A percentile compares a stretch with the other conserved stretches of the same genome.
Conservation (phyloP, 2,113 vertebrate genomes). For the Morphnarchus princeps region DNA sequence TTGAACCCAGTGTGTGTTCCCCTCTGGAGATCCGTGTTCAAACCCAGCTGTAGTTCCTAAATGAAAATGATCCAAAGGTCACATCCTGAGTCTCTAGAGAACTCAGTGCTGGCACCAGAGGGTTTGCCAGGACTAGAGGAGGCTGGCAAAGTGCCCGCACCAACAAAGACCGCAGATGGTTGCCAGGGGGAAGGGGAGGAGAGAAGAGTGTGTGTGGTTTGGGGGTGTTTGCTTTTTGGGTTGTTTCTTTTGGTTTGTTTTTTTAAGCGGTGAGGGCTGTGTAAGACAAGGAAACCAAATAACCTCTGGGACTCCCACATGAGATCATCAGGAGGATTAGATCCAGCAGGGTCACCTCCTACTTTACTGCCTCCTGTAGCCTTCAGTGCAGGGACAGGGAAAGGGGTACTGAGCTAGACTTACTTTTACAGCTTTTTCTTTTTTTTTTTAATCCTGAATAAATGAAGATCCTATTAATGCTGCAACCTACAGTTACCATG, state of each 20-base stretch:
- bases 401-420: neutral
- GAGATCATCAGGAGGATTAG: neutral
- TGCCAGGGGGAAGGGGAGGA: neutral
- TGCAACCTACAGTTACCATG: neutral
- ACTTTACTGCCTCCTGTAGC: neutral
- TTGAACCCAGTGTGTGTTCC: neutral
- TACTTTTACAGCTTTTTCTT: neutral
- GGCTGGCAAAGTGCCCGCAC: neutral
- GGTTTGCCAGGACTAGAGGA: neutral
- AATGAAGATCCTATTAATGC: neutral
- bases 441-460: neutral
- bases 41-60: neutral
- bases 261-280: neutral
- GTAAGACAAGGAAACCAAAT: neutral
- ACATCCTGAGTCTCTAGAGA: neutral
- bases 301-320: neutral
- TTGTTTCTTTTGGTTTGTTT: neutral
- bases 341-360: neutral
- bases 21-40: neutral
- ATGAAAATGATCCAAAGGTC: neutral
- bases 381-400: neutral
- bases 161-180: neutral
- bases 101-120: neutral
- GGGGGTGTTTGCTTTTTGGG: neutral
- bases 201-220: neutral